These are phyloP conservation scores for Masticophis lateralis DNA, from an alignment of 2,797 vertebrate genomes.

Conservation along the genomic window DNA sequence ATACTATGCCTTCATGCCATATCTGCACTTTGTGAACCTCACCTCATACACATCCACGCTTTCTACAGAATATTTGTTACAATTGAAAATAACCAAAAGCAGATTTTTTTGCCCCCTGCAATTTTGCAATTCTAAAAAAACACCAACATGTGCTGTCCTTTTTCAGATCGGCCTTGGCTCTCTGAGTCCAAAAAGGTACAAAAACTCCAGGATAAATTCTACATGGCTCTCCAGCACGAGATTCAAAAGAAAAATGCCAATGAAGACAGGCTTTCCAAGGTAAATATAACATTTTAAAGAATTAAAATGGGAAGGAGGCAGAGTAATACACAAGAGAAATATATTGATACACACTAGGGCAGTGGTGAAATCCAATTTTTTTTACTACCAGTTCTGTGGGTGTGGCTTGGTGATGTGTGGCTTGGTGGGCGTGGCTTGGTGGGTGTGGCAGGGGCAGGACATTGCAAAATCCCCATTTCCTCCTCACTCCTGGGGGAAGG, in stretches of 20 bases:
- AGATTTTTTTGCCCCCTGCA: not conserved
- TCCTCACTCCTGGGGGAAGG: too few species aligned
- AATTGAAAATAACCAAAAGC: not conserved
- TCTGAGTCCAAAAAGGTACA: slow-evolving; percentile 85
- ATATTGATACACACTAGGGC: not conserved
- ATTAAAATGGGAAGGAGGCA: not conserved
- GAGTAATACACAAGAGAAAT: not conserved
- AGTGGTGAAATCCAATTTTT: too few species aligned
- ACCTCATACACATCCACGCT: rapidly evolving
- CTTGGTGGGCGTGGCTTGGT: too few species aligned
- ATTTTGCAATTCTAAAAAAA: not conserved
- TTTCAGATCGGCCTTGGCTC: slow-evolving; percentile 83
- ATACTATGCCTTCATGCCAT: not conserved
- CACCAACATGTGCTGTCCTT: rapidly evolving
- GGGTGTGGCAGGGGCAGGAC: too few species aligned
- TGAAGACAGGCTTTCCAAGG: slow-evolving; percentile 88
- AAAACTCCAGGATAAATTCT: slow-evolving; percentile 88
- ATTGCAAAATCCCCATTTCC: too few species aligned
- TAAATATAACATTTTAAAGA: slow-evolving; percentile 46
- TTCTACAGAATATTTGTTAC: not conserved
- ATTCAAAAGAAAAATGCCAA: slow-evolving; percentile 79
- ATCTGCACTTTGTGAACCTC: not conserved
- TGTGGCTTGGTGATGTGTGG: too few species aligned
- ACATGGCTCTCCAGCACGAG: slow-evolving; percentile 83
- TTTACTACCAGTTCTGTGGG: too few species aligned